phyloP scores from a whole-genome alignment of 2,113 vertebrate genomes.

The Agapornis roseicollis region DNA sequence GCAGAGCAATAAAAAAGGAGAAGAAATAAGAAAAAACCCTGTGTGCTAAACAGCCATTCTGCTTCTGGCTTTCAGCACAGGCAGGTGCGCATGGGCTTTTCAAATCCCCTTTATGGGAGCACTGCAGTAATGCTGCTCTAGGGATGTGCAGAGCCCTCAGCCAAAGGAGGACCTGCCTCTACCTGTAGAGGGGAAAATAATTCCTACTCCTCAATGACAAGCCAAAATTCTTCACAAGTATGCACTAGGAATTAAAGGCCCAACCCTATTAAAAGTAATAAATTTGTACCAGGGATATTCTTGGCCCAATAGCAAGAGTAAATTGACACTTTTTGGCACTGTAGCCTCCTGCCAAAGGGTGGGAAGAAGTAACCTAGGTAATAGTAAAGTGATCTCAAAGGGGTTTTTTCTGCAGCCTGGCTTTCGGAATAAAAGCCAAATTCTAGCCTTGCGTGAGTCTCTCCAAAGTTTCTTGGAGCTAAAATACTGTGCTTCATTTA shows the following conservation, averaged over 20 bases:
- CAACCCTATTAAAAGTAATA: slow-evolving; percentile 63
- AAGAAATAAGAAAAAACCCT: background rate
- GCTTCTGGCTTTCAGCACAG: slow-evolving; percentile 20
- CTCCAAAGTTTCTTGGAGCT: background rate
- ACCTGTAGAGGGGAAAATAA: slow-evolving; percentile 59
- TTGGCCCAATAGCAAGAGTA: slow-evolving; percentile 12
- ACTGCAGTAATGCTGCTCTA: background rate
- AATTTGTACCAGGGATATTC: slow-evolving; percentile 57
- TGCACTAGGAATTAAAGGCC: slow-evolving; percentile 57
- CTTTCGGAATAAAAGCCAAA: background rate
- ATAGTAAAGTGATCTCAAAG: slow-evolving; percentile 20
- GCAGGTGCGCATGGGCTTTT: slow-evolving; percentile 25
- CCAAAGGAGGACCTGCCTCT: slow-evolving; percentile 54
- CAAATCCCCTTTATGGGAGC: background rate
- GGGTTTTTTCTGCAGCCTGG: background rate
- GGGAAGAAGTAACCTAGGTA: slow-evolving; percentile 31
- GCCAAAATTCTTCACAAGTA: slow-evolving; percentile 66
- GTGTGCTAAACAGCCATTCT: background rate
- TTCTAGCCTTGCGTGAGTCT: background rate
- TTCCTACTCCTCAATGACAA: slow-evolving; percentile 51
- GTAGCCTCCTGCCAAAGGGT: slow-evolving; percentile 24
- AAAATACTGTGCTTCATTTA: background rate
- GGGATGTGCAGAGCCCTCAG: slow-evolving; percentile 35
- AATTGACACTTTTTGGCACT: slow-evolving; percentile 39
- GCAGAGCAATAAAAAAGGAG: slow-evolving; percentile 8